A percentile compares a stretch with the other conserved stretches of the same genome.
phyloP scores from a whole-genome alignment of 2,797 vertebrate genomes.

The Taeniopygia guttata region DNA sequence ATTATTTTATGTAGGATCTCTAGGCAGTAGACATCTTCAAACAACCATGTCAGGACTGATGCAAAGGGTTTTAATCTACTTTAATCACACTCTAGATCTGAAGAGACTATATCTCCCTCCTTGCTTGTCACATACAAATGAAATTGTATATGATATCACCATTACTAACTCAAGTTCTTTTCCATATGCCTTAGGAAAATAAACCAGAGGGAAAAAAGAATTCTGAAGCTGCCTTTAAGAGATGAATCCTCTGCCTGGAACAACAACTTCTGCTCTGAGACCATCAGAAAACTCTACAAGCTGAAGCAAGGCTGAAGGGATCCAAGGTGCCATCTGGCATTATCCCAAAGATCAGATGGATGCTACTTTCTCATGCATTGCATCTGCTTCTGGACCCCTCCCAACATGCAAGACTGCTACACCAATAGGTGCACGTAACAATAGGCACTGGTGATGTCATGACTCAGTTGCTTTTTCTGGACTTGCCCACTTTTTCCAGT shows the following conservation, averaged over 20 bases:
- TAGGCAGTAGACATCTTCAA: neutral
- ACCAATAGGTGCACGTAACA: neutral
- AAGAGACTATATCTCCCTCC: neutral
- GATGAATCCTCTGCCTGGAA: neutral
- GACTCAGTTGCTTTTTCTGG: neutral
- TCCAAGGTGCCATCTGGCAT: neutral
- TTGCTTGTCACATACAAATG: neutral
- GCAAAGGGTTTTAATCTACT: neutral
- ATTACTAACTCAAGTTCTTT: neutral
- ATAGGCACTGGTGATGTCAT: neutral
- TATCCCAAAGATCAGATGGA: neutral
- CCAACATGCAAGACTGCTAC: neutral
- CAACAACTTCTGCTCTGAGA: neutral
- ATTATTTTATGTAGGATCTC: neutral
- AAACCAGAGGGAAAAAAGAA: neutral
- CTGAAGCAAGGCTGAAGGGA: neutral
- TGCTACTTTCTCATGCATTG: neutral
- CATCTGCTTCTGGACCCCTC: neutral
- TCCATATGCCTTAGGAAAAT: neutral
- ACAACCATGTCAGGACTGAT: neutral
- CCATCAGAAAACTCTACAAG: neutral
- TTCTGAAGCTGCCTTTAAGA: neutral
- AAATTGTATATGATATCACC: neutral
- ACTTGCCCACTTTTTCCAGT: neutral
- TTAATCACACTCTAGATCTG: neutral